These are phyloP conservation scores for Raja brachyura DNA, from an alignment of 2,113 vertebrate genomes.

Conservation along the genomic window DNA sequence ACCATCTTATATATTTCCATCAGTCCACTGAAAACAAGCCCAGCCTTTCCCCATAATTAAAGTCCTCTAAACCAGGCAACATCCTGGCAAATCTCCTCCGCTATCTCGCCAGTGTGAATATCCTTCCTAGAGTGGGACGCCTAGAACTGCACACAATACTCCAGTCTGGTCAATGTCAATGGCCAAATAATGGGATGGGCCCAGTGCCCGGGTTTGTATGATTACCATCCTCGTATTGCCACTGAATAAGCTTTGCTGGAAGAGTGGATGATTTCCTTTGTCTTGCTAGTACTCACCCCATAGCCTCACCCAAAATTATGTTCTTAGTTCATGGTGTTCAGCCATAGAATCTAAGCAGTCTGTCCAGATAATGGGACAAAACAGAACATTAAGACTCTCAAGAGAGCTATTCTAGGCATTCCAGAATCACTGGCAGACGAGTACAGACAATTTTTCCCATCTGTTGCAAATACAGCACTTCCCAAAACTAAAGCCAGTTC, in stretches of 20 bases:
- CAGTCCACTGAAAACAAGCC: no score
- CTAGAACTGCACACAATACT: not conserved
- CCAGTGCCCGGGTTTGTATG: not conserved
- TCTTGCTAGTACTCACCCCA: not conserved
- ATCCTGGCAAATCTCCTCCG: not conserved
- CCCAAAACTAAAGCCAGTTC: not conserved
- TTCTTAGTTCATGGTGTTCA: not conserved
- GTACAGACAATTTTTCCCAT: not conserved
- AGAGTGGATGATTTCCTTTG: not conserved
- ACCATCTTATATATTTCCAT: no score
- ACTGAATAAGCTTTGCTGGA: not conserved
- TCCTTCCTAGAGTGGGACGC: not conserved
- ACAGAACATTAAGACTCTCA: not conserved
- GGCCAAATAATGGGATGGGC: not conserved
- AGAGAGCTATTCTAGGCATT: not conserved
- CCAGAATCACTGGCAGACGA: not conserved
- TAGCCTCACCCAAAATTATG: not conserved
- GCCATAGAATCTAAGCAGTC: no score
- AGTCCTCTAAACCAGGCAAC: not conserved
- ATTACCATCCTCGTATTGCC: not conserved
- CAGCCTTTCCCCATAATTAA: no score
- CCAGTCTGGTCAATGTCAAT: no score
- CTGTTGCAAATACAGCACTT: not conserved
- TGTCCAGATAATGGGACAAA: not conserved
- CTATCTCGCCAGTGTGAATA: not conserved